A percentile compares a stretch with the other conserved stretches of the same genome.
Evolutionary conservation across 2,888 invertebrate species (phyloP).

Genomic region (Ferdinandea cuprea): DNA sequence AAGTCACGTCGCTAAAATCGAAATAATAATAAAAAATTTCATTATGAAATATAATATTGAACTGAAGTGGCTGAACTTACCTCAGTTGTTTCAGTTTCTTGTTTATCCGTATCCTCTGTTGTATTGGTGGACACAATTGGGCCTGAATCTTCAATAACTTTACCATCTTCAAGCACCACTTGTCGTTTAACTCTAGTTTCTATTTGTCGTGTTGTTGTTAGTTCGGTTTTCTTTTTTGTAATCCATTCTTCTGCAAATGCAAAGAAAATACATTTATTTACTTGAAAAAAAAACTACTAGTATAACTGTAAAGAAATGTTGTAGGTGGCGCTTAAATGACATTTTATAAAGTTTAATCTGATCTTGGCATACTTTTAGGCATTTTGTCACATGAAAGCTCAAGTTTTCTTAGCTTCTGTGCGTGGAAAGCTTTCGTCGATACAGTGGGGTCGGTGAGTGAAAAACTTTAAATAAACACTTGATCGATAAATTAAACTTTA

Average conservation of each 20-base stretch:
- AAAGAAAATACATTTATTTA: slow-evolving; percentile 74
- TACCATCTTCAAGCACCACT: slow-evolving; percentile 94
- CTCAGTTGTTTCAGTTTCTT: slow-evolving; percentile 94
- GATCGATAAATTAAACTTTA: slow-evolving; percentile 9
- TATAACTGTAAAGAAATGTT: slow-evolving; percentile 1
- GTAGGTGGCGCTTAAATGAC: not conserved
- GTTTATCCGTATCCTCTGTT: slow-evolving; percentile 94
- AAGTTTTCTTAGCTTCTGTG: slow-evolving; percentile 21
- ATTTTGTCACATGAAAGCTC: not conserved
- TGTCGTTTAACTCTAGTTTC: slow-evolving; percentile 95
- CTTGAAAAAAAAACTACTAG: not conserved
- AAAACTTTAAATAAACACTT: not conserved
- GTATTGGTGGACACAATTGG: slow-evolving; percentile 95
- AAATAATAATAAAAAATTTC: not conserved
- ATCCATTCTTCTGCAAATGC: slow-evolving; percentile 93
- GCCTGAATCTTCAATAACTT: slow-evolving; percentile 94
- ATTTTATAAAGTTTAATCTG: not conserved
- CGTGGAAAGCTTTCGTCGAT: slow-evolving; percentile 18
- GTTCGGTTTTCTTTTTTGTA: slow-evolving; percentile 94
- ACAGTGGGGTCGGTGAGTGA: not conserved
- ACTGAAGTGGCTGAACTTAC: slow-evolving; percentile 80
- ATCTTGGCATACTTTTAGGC: slow-evolving; percentile 51
- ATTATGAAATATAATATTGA: not conserved
- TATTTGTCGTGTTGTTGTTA: slow-evolving; percentile 94
- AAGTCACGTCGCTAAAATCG: slow-evolving; percentile 79